Evolutionary conservation across 2,113 vertebrate genomes (phyloP).

Genomic region (Elanoides forficatus): DNA sequence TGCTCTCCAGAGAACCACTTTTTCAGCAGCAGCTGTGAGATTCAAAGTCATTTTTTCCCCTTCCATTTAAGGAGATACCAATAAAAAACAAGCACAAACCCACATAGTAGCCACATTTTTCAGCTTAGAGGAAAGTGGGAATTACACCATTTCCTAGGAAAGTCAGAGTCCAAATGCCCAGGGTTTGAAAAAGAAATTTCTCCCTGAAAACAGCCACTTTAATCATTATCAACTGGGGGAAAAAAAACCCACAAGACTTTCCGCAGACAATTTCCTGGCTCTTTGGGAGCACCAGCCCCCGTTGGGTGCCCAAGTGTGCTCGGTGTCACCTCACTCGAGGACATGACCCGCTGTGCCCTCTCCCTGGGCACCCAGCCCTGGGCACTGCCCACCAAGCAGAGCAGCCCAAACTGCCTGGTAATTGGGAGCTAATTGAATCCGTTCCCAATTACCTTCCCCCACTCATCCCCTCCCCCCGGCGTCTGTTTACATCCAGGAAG

Average conservation of each 20-base stretch:
- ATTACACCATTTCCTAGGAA: background rate
- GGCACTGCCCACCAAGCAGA: background rate
- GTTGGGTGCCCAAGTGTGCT: accelerated
- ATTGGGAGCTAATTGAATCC: background rate
- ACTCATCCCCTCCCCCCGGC: background rate
- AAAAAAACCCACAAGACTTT: background rate
- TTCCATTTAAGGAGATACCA: background rate
- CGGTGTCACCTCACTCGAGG: accelerated
- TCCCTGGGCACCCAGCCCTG: background rate
- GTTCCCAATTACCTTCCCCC: background rate
- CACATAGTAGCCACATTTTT: background rate
- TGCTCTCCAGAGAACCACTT: background rate
- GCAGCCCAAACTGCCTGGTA: background rate
- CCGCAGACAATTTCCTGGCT: background rate
- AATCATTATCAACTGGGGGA: background rate
- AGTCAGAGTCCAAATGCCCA: background rate
- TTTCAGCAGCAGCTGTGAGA: background rate
- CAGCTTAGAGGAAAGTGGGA: background rate
- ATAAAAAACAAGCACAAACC: background rate
- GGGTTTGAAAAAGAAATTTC: background rate
- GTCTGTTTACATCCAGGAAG: background rate
- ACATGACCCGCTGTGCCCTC: accelerated
- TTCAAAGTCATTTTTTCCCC: background rate
- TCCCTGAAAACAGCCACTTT: background rate
- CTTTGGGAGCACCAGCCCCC: background rate